Percentiles rank a stretch among this genome's conserved stretches.
These are phyloP conservation scores for Ginglymostoma cirratum DNA, from an alignment of 2,113 vertebrate species.

Conservation along the genomic window DNA sequence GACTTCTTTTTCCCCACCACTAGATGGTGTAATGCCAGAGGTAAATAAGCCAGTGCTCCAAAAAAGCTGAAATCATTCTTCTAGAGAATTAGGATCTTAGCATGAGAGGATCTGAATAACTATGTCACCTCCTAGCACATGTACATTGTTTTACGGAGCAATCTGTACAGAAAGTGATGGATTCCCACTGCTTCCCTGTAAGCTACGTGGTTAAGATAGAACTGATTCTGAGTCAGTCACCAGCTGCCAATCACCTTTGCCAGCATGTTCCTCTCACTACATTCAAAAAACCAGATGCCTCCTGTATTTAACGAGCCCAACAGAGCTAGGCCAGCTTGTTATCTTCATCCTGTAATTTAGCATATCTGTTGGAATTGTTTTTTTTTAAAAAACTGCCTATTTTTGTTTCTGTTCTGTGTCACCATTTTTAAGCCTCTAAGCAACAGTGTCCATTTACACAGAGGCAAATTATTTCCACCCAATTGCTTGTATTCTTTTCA, in stretches of 20 bases:
- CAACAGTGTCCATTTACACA: neutral
- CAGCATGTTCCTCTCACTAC: constrained; percentile 71
- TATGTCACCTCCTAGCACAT: neutral
- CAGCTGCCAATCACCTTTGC: constrained; percentile 76
- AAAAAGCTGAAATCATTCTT: neutral
- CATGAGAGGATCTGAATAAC: neutral
- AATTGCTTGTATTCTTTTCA: neutral
- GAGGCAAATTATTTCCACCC: neutral
- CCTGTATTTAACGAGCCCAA: constrained; percentile 35
- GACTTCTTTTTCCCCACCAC: neutral
- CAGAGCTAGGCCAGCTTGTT: constrained; percentile 52
- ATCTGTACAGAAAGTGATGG: neutral
- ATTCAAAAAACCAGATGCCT: constrained; percentile 51
- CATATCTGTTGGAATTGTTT: constrained; percentile 37
- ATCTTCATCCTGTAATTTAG: constrained; percentile 45
- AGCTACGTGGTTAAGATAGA: constrained; percentile 60
- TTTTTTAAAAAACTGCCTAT: neutral
- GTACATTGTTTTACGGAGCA: neutral
- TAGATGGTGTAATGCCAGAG: constrained; percentile 5
- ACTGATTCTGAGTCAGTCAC: constrained; percentile 80
- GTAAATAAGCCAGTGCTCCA: neutral
- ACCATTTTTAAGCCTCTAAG: constrained; percentile 10
- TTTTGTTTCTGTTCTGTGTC: neutral
- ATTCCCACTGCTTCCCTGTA: constrained; percentile 40
- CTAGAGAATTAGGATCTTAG: neutral